Percentiles rank a stretch among this genome's conserved stretches.
Conservation (phyloP, 2,113 vertebrate genomes). For the Notothenia rossii region DNA sequence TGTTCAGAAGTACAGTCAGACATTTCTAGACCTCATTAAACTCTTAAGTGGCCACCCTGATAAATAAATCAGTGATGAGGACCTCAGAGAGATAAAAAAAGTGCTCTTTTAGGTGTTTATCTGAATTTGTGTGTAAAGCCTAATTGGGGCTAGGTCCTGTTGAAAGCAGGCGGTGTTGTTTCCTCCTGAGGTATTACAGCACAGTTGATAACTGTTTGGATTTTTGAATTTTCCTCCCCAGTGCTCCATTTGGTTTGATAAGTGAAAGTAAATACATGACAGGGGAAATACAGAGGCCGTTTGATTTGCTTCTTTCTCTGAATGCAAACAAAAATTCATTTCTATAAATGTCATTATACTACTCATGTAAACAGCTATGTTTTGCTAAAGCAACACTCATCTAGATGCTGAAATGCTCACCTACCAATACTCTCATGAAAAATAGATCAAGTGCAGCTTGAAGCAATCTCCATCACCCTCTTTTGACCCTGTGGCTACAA, state of each 20-base stretch:
- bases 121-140: conserved; percentile 18
- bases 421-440: conserved; percentile 31
- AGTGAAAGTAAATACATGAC: conserved; percentile 31
- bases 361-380: conserved; percentile 21
- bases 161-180: conserved; percentile 22
- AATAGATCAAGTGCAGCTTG: conserved; percentile 47
- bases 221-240: conserved; percentile 39
- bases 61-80: not conserved
- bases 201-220: conserved; percentile 30
- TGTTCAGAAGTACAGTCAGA: conserved; percentile 11
- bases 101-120: conserved; percentile 22
- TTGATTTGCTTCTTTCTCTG: not conserved
- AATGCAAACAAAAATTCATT: conserved; percentile 3
- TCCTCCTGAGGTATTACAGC: conserved; percentile 29
- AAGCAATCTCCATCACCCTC: conserved; percentile 42
- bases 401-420: conserved; percentile 15
- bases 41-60: not conserved
- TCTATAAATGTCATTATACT: not conserved
- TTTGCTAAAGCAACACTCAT: conserved; percentile 9
- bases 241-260: conserved; percentile 44
- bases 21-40: conserved; percentile 43
- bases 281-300: not conserved
- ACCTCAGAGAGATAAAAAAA: conserved; percentile 10
- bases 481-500: conserved; percentile 42
- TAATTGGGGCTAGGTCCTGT: conserved; percentile 35